Base-by-base conservation (phyloP, 2,797 vertebrate species). In the Urocyon cinereoargenteus region DNA sequence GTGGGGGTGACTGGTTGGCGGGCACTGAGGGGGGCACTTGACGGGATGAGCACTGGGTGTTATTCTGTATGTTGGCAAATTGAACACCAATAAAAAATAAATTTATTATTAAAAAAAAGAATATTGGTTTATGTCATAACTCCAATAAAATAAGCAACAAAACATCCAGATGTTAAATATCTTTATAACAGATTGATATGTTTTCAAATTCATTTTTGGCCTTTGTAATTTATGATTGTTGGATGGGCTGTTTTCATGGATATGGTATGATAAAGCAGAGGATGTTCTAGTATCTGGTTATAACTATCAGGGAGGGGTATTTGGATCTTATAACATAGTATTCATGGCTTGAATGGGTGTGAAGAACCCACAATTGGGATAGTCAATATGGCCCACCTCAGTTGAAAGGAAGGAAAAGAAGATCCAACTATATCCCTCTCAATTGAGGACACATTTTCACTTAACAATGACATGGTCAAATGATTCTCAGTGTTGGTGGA, bases 201-300 rank as follows among this genome's bases (percentile, higher is more conserved):
- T 82, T 96, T 79, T 86, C 21, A 53, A 79, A 82, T 94, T 81
- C 16, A 90, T 22, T 87, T 94, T 90, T 62, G 36, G 1, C 53
- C 59, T 94, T 84, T 90, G 24, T 82, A 82, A 82, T 91, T 78
- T 53, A 40, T 85, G 66, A 81, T 73, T 78, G 8, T 90, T 87
- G 26, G 24, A n/a, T 85, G 34, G 2, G 8, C 68, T 96, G 40
- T 89, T 51, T 96, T 96, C n/a, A 53, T 86, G 57, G 3, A 94
- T 53, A 57, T 68, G 15, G 24, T 64, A 88, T 59, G 91, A 95
- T 78, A 59, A 88, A 92, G 15, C 62, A 73, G 45, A 95, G 55
- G 4, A 51, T 96, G 13, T 95, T 75, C 31, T 91, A 51, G 10
- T 61, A n/a, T 22, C 22, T 34, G 18, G 24, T 70, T 75, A 40